Percentiles rank a stretch among this genome's conserved stretches.
phyloP scores from a whole-genome alignment of 2,797 vertebrate genomes.

The Halcyon chelicuti region DNA sequence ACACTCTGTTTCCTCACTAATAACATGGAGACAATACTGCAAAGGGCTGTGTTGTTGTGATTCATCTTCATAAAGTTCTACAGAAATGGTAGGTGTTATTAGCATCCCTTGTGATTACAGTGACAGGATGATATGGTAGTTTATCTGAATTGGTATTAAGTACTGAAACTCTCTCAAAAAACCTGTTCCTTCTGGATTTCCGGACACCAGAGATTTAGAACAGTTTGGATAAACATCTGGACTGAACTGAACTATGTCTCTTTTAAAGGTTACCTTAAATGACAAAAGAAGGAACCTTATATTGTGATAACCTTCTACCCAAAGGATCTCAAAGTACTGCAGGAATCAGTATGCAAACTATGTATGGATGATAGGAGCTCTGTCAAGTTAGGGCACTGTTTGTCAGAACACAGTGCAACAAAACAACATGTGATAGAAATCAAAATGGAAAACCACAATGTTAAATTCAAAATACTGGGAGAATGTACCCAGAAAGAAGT shows the following conservation, averaged over 20 bases:
- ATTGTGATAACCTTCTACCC: slow-evolving; percentile 16
- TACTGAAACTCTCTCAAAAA: slow-evolving; percentile 21
- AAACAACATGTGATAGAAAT: background rate
- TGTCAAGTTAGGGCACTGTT: background rate
- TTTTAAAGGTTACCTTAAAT: slow-evolving; percentile 39
- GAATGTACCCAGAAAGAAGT: background rate
- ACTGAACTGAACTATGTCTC: background rate
- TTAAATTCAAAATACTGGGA: slow-evolving; percentile 9
- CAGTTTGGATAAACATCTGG: slow-evolving; percentile 40
- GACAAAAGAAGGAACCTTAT: slow-evolving; percentile 23
- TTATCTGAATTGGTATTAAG: slow-evolving; percentile 47
- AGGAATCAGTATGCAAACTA: slow-evolving; percentile 47
- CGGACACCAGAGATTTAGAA: slow-evolving; percentile 14
- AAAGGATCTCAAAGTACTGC: slow-evolving; percentile 18
- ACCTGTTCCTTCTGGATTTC: background rate
- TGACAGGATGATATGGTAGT: slow-evolving; percentile 41
- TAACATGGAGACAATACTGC: background rate
- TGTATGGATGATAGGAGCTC: slow-evolving; percentile 1
- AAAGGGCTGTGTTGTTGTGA: background rate
- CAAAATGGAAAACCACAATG: background rate
- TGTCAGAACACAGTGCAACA: background rate
- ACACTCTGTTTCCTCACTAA: background rate
- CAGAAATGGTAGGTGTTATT: slow-evolving; percentile 16
- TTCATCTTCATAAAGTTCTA: slow-evolving; percentile 29
- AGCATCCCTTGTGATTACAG: slow-evolving; percentile 40